Base-by-base conservation (phyloP, 2,797 vertebrate genomes). In the Selene dorsalis region DNA sequence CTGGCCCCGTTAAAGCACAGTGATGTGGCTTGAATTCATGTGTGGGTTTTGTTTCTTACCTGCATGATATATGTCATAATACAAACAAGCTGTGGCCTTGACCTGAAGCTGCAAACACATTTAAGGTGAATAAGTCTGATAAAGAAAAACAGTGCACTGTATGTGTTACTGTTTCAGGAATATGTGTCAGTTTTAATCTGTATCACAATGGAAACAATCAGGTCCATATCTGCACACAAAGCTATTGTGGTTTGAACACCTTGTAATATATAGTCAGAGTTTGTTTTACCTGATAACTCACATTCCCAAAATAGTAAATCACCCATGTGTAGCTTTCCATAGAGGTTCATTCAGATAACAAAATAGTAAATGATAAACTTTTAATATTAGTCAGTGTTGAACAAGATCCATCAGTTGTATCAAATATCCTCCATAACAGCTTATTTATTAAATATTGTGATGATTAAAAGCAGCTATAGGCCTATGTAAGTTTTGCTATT, bases 211-310 rank as follows among this genome's bases (percentile, higher is more conserved):
- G 11, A 30, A 24, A 59, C 17, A n/a, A 26, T 11, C 39, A 16
- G 7, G 9, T 13, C 3, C 32, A 14, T 10, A 47, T 38, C 10
- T 50, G 39, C 20, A 57, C 20, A 38, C 39, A 43, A 67, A 56
- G 50, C 53, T 32, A 60, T 20, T 30, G 48, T 41, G 47, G 55
- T 24, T 12, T 28, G 30, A 58, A 66, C 28, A 26, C 17, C 9
- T 35, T 28, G 16, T 6, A 45, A 43, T 62, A 43, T 43, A 43
- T 8, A 4, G 35, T 61, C 45, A 9, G 4, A 6, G 35, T 79
- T 41, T 65, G 55, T 62, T 84, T 66, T 66, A 52, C 43, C 39
- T 5, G 30, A 84, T 80, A 73, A 61, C 55, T 39, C 28, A 52
- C 50, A 59, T 78, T 66, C 65, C 45, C 28, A 6, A 55, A 39